phyloP scores from a whole-genome alignment of 2,113 vertebrate genomes.

The Megaceryle torquata region DNA sequence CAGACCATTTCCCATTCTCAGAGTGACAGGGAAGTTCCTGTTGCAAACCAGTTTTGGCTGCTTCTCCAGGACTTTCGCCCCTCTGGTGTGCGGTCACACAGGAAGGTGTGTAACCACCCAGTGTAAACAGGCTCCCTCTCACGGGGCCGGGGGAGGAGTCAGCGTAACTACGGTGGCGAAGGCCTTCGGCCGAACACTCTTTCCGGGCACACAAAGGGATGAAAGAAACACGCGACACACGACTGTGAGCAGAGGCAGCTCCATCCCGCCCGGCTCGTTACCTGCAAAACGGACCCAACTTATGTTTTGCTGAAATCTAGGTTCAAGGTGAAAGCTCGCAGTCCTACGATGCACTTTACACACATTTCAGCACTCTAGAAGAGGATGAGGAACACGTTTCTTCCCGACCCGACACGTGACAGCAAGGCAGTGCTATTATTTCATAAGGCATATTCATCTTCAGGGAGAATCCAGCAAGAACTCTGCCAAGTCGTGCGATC shows the following conservation, averaged over 20 bases:
- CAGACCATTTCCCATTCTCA: neutral
- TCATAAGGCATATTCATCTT: slow-evolving; percentile 63
- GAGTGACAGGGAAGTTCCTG: neutral
- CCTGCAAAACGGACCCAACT: neutral
- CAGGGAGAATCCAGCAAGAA: slow-evolving; percentile 22
- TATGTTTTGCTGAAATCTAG: neutral
- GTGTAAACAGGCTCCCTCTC: neutral
- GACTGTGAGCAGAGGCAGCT: neutral
- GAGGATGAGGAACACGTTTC: neutral
- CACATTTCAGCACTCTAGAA: neutral
- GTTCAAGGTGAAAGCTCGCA: neutral
- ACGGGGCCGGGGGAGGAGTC: fast-evolving
- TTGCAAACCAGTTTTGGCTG: neutral
- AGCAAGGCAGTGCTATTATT: slow-evolving; percentile 13
- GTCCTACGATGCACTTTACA: neutral
- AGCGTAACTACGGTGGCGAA: neutral
- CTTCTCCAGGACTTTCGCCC: neutral
- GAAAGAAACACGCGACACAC: neutral
- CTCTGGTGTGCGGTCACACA: neutral
- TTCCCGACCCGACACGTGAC: neutral
- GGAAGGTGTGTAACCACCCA: neutral
- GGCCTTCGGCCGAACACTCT: neutral
- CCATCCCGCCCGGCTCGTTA: neutral
- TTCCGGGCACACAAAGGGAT: neutral
- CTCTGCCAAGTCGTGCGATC: neutral